Evolutionary conservation across 2,797 vertebrate genomes (phyloP), one percentile per base, ranked within the genome.

Genomic region (Macropodus opercularis): DNA sequence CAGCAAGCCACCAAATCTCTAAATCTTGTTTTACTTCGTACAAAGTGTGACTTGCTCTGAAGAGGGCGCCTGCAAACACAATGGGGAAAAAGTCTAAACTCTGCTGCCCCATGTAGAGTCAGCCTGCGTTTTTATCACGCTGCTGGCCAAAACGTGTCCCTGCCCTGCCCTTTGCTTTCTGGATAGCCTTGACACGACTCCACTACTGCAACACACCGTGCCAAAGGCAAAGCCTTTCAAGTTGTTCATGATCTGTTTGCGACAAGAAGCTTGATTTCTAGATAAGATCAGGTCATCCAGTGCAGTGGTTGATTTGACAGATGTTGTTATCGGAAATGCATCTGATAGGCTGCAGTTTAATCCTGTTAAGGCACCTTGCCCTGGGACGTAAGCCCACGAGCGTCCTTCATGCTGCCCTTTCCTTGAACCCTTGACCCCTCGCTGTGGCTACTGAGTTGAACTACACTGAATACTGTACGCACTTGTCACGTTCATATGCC

Each of bases 321-420:
- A 86, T 89, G 88, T 75, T 85, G 75, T 86, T 88, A 87, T 87
- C 80, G 69, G 63, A 81, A 86, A 83, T 83, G 63, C 82, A 87
- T 89, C 81, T 81, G 77, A 86, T 81, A 83, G 83, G 79, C 69
- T 63, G 69, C 49, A 58, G 85, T 86, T 86, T 87, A 90, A 90
- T 91, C 86, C 89, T 75, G 83, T 85, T 89, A 83, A 84, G 69
- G 71, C 73, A 87, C 83, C 80, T 88, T 85, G 84, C 87, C 89
- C 58, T 52, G 55, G 85, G 84, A 85, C 74, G 51, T 68, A 68
- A 50, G 69, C 21, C 59, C 56, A n/a, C n/a, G n/a, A 50, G 67
- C 69, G 79, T 79, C 68, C 75, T 78, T 22, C 56, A 59, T 67
- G 57, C 83, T 48, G 35, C 70, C 83, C 68, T 81, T 56, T 75